Conservation (phyloP, 1,140 invertebrate genomes). For the Mesaphorura yosii region DNA sequence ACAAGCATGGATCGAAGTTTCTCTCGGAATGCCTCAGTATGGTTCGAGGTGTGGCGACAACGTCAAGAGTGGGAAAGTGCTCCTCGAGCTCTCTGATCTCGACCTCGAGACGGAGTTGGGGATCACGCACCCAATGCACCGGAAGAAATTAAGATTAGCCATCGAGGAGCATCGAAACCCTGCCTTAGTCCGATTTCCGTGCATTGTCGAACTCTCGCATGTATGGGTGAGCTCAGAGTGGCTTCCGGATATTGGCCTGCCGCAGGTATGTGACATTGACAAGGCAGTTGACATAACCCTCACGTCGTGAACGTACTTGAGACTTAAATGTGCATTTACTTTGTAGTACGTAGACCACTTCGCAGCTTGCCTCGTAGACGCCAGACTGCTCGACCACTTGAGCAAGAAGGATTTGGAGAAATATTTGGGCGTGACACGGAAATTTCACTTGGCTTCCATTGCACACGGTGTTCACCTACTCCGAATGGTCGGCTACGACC, state of each 20-base stretch:
- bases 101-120: constrained; percentile 78
- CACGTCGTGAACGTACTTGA: constrained; percentile 3
- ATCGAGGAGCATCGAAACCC: constrained; percentile 84
- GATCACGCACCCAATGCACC: constrained; percentile 77
- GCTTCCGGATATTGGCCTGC: constrained; percentile 76
- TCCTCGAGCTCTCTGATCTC: constrained; percentile 75
- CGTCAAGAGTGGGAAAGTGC: constrained; percentile 85
- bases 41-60: constrained; percentile 78
- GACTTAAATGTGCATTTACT: constrained; percentile 5
- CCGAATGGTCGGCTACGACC: constrained; percentile 80
- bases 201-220: constrained; percentile 70
- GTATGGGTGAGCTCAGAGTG: constrained; percentile 86
- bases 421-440: constrained; percentile 73
- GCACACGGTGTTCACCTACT: constrained; percentile 84
- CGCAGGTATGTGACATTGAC: constrained; percentile 57
- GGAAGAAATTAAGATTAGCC: constrained; percentile 81
- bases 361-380: constrained; percentile 79
- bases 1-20: constrained; percentile 83
- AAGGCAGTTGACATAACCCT: too few species aligned
- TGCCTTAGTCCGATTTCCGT: constrained; percentile 68
- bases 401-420: constrained; percentile 90
- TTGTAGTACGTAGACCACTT: constrained; percentile 71
- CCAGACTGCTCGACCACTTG: constrained; percentile 76
- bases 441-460: constrained; percentile 86
- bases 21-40: constrained; percentile 86